A percentile compares a stretch with the other conserved stretches of the same genome.
Evolutionary conservation across 2,888 invertebrate genomes (phyloP).

Genomic region (Cheiracanthium punctorium): DNA sequence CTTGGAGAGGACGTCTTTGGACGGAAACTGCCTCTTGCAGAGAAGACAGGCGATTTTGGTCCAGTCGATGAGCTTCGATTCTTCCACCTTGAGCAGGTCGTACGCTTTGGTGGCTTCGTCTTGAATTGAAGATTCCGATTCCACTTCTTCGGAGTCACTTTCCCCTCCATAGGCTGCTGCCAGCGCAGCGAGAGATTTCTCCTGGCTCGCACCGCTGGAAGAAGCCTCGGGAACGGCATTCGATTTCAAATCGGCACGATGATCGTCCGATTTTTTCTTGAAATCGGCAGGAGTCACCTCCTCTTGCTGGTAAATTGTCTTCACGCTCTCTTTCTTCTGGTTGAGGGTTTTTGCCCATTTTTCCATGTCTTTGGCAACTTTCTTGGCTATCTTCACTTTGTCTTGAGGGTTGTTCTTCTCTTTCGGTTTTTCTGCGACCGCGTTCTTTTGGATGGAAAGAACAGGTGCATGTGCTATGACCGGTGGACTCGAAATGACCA

Average conservation of each 20-base stretch:
- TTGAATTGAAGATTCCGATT: constrained; percentile 80
- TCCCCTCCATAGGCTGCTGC: constrained; percentile 88
- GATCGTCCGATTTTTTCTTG: too few relatives aligned
- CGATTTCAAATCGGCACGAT: background rate
- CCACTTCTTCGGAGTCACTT: constrained; percentile 80
- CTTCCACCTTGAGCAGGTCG: constrained; percentile 71
- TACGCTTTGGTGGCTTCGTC: constrained; percentile 78
- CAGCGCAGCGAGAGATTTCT: constrained; percentile 75
- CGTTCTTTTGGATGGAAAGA: constrained; percentile 33
- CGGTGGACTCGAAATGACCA: constrained; percentile 52
- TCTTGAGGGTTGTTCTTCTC: constrained; percentile 82
- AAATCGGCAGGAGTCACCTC: background rate
- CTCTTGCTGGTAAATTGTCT: constrained; percentile 73
- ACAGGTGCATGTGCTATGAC: constrained; percentile 73
- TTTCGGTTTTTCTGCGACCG: constrained; percentile 40
- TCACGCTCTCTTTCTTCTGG: constrained; percentile 89
- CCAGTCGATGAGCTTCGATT: constrained; percentile 83
- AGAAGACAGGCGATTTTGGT: constrained; percentile 91
- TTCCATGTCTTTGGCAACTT: constrained; percentile 96
- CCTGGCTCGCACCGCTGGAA: background rate
- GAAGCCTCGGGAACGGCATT: background rate
- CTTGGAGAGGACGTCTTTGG: constrained; percentile 87
- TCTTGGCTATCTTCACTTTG: constrained; percentile 97
- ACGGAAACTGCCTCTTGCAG: constrained; percentile 95
- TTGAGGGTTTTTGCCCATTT: constrained; percentile 97